These are phyloP conservation scores for Chelon auratus DNA, from an alignment of 2,797 vertebrate species.

Conservation along the genomic window DNA sequence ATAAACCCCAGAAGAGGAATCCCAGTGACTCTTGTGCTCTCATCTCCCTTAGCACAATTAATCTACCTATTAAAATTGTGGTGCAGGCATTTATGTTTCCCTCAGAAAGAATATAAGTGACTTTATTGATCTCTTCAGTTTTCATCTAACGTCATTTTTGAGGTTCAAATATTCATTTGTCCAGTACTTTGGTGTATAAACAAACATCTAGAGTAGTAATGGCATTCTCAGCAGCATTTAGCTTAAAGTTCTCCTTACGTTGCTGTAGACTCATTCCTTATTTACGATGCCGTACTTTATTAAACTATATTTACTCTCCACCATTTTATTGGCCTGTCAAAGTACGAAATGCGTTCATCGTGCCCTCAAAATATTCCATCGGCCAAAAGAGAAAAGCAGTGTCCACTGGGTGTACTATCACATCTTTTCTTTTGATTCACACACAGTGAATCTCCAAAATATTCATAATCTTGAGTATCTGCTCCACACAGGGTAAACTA, in stretches of 20 bases:
- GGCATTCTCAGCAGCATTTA: background rate
- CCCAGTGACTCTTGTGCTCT: background rate
- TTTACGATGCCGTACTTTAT: background rate
- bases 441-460: background rate
- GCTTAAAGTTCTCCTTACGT: background rate
- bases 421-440: background rate
- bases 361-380: conserved; percentile 1
- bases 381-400: background rate
- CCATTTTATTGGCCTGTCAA: background rate
- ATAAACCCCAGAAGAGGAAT: background rate
- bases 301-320: background rate
- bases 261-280: background rate
- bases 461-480: background rate
- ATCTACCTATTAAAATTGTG: background rate
- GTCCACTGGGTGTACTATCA: background rate
- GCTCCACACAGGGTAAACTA: background rate
- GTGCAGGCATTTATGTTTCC: background rate
- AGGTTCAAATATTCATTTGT: background rate
- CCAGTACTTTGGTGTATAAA: background rate
- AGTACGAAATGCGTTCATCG: background rate
- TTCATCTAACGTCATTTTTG: background rate
- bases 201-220: background rate
- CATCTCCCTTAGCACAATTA: background rate
- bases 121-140: background rate
- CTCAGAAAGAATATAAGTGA: background rate